Percentiles rank a stretch among this genome's conserved stretches.
Conservation (phyloP, 2,113 vertebrate genomes). For the Gambusia affinis region DNA sequence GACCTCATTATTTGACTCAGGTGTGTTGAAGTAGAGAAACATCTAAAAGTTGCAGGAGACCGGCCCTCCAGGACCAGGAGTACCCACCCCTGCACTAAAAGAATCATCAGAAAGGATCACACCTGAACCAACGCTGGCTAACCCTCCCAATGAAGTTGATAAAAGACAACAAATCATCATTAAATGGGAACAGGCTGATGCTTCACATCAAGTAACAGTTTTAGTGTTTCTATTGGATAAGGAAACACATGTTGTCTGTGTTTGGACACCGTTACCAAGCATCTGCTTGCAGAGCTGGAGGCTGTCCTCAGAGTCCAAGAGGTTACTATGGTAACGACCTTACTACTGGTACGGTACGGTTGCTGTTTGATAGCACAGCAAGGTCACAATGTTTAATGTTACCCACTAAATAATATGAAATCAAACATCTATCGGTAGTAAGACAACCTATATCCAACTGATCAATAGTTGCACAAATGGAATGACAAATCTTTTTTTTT, state of each 20-base stretch:
- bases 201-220: not conserved
- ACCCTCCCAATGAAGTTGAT: slow-evolving; percentile 9
- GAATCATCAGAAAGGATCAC: slow-evolving; percentile 3
- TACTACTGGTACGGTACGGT: not conserved
- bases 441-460: no score
- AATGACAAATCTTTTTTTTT: no score
- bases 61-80: no score
- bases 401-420: no score
- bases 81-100: not conserved
- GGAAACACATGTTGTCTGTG: not conserved
- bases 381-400: not conserved
- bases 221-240: slow-evolving; percentile 5
- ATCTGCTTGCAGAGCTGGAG: slow-evolving; percentile 4
- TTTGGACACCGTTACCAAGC: slow-evolving; percentile 7
- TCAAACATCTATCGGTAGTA: no score
- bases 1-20: no score
- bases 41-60: no score
- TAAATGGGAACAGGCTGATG: not conserved
- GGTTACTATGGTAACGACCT: slow-evolving; percentile 23
- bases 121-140: slow-evolving; percentile 27
- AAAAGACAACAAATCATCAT: slow-evolving; percentile 6
- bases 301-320: not conserved
- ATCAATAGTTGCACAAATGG: no score
- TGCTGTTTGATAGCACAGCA: slow-evolving; percentile 7
- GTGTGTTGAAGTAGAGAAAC: no score